Evolutionary conservation across 2,888 invertebrate species (phyloP).

Genomic region (Notocelia uddmanniana): DNA sequence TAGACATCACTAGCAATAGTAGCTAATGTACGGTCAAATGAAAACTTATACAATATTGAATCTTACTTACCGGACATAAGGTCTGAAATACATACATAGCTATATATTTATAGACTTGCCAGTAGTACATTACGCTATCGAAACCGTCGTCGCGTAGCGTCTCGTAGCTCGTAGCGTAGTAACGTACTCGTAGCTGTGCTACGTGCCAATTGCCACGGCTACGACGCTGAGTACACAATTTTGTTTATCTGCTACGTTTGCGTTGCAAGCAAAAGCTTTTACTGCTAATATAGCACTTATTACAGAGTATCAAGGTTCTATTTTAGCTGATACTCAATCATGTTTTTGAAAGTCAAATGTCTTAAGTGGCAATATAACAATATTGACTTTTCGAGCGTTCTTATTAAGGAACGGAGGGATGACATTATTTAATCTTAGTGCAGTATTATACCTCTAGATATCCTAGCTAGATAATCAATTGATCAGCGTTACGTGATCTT

Average conservation of each 20-base stretch:
- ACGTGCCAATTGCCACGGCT: constrained; percentile 38
- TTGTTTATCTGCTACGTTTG: constrained; percentile 26
- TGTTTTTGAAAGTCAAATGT: background rate
- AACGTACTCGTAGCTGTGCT: constrained; percentile 32
- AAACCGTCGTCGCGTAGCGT: constrained; percentile 25
- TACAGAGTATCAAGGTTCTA: background rate
- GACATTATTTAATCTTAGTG: background rate
- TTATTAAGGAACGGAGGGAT: background rate
- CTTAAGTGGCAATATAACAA: background rate
- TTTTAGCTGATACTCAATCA: constrained; percentile 1
- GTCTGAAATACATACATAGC: background rate
- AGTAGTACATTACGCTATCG: constrained; percentile 6
- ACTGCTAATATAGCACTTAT: constrained; percentile 23
- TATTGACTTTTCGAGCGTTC: background rate
- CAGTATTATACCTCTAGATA: too few species aligned
- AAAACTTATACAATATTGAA: background rate
- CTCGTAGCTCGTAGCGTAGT: constrained; percentile 23
- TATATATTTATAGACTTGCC: background rate
- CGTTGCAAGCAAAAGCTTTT: background rate
- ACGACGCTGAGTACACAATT: constrained; percentile 18
- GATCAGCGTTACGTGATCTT: too few species aligned
- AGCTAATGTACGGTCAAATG: background rate
- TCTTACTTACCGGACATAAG: background rate
- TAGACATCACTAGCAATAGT: constrained; percentile 10
- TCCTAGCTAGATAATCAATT: too few species aligned